These are phyloP conservation scores for Callochromis pleurospilus DNA, from an alignment of 2,113 vertebrate genomes.

Conservation along the genomic window DNA sequence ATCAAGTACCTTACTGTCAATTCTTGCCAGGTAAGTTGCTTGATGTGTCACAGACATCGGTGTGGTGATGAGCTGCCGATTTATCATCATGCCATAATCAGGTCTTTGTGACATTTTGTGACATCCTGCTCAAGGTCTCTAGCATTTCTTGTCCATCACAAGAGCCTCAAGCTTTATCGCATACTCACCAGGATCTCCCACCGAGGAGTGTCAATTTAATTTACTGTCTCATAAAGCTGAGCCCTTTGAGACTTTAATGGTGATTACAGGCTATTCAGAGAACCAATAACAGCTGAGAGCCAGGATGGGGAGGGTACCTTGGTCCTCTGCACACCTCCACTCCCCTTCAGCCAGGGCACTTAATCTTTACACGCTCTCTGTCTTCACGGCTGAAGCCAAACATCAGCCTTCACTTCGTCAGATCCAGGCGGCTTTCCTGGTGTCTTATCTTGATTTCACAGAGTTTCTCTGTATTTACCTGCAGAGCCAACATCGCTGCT, in stretches of 20 bases:
- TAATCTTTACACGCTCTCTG: not conserved
- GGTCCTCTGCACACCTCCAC: constrained; percentile 21
- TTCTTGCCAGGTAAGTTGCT: not conserved
- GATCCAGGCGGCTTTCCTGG: not conserved
- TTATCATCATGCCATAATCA: not conserved
- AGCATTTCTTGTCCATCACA: constrained; percentile 1
- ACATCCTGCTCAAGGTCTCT: not conserved
- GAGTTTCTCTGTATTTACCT: not conserved
- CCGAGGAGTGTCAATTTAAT: constrained; percentile 25
- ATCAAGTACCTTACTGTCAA: not conserved
- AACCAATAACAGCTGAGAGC: constrained; percentile 34
- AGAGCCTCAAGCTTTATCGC: not conserved
- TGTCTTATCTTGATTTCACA: not conserved
- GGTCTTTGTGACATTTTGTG: not conserved
- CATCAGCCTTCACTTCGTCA: not conserved
- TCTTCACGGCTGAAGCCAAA: not conserved
- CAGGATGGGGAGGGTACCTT: not conserved
- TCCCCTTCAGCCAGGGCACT: constrained; percentile 3
- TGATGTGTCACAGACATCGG: not conserved
- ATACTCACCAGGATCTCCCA: not conserved
- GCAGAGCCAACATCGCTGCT: not conserved
- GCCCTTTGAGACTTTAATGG: constrained; percentile 25
- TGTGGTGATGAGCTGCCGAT: not conserved
- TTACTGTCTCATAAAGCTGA: constrained; percentile 36
- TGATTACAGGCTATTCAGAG: constrained; percentile 31